Evolutionary conservation across 1,140 invertebrate species (phyloP).

Genomic region (Papilio xuthus): DNA sequence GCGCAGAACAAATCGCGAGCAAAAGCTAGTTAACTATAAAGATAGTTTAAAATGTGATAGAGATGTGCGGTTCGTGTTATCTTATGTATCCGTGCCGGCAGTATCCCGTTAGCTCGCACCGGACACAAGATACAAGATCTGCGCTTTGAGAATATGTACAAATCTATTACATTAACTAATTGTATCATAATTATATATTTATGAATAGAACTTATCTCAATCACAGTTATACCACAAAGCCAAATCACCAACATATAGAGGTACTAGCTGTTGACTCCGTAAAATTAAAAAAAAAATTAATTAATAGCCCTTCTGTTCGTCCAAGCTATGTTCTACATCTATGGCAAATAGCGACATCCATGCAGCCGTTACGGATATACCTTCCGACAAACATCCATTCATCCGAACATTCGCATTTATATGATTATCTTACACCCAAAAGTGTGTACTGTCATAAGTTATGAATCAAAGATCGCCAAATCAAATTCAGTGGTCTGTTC

Average conservation of each 20-base stretch:
- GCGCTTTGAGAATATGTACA: conserved; percentile 12
- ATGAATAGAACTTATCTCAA: not conserved
- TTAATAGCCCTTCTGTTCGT: too few species aligned
- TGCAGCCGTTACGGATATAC: too few species aligned
- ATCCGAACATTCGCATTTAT: too few species aligned
- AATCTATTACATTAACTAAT: not conserved
- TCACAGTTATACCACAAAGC: not conserved
- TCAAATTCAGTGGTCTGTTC: not conserved
- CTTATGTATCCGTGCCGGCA: conserved; percentile 14
- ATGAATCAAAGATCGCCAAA: not conserved
- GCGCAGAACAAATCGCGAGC: too few species aligned
- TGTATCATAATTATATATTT: not conserved
- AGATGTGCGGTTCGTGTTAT: not conserved
- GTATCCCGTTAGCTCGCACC: not conserved
- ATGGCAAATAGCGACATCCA: too few species aligned
- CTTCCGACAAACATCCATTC: too few species aligned
- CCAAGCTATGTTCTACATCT: too few species aligned
- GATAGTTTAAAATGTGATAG: not conserved
- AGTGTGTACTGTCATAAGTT: not conserved
- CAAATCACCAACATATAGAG: not conserved
- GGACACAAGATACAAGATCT: conserved; percentile 3
- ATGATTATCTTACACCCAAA: too few species aligned
- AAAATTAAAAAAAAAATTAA: too few species aligned
- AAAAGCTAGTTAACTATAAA: not conserved
- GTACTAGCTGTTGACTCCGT: not conserved